Evolutionary conservation across 1,140 invertebrate species (phyloP).

Genomic region (Lordiphosa clarofinis): DNA sequence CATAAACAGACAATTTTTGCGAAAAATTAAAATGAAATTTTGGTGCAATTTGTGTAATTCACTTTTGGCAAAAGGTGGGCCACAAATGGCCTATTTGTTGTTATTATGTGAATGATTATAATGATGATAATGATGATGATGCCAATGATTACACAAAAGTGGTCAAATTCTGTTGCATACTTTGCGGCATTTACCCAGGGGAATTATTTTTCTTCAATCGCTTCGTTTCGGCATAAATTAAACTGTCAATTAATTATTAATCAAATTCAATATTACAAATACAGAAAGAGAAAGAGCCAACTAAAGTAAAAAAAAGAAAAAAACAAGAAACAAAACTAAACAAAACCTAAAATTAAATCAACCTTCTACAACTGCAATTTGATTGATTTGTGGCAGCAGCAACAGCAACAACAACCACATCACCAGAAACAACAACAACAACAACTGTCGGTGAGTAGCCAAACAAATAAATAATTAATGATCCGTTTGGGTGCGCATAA

Average conservation of each 20-base stretch:
- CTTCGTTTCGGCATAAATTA: slow-evolving; percentile 21
- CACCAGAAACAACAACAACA: slow-evolving; percentile 2
- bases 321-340: slow-evolving; percentile 22
- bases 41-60: slow-evolving; percentile 11
- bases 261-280: slow-evolving; percentile 14
- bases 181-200: neutral
- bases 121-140: too few relatives aligned
- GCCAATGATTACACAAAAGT: too few relatives aligned
- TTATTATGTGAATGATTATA: neutral
- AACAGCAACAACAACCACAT: slow-evolving; percentile 25
- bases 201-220: neutral
- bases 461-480: slow-evolving; percentile 71
- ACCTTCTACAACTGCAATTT: slow-evolving; percentile 28
- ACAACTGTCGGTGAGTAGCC: slow-evolving; percentile 55
- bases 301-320: slow-evolving; percentile 24
- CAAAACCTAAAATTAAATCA: slow-evolving; percentile 11
- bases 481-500: slow-evolving; percentile 41
- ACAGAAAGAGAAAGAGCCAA: slow-evolving; percentile 19
- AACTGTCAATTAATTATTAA: slow-evolving; percentile 24
- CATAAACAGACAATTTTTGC: slow-evolving; percentile 22
- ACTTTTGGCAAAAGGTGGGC: too few relatives aligned
- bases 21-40: slow-evolving; percentile 15
- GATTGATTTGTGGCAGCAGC: slow-evolving; percentile 63
- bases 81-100: neutral
- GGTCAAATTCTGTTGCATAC: neutral